Base-by-base conservation (phyloP, 2,797 vertebrate species). In the Zenarchopterus dispar region DNA sequence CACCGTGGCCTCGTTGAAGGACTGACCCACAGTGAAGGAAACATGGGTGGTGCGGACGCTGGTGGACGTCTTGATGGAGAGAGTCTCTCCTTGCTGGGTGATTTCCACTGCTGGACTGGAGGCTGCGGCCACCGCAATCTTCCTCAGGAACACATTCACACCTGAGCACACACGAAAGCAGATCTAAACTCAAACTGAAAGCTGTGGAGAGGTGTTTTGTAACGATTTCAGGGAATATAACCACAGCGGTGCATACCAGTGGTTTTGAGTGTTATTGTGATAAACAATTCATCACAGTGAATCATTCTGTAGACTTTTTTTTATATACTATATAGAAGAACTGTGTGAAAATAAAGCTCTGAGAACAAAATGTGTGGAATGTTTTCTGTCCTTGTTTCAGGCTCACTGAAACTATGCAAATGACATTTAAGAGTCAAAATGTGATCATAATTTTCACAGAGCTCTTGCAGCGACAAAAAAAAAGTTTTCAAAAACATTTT, bases 51-150 rank as follows among this genome's bases (percentile, higher is more conserved):
- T 98, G 23, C 96, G 93, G 56, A 97, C 93, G 0, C 95, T 95
- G 64, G 96, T 98, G 22, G 92, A 95, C 0, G 96, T 98, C 82
- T 94, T 96, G 85, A 98, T 97, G 82, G 95, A 96, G 78, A 98
- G 94, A 17, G 75, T 93, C 53, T 96, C 94, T 0, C 91, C 95
- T 18, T 97, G 93, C 82, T 98, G 96, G 65, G 85, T 91, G 86
- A 98, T 97, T 84, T 98, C 95, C 81, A 98, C 95, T 0, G 94
- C 78, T 0, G 96, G 96, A 78, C 96, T 96, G 26, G 96, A 95
- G 0, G 96, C 96, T 0, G 96, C 96, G 0, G 94, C 89, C 79
- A 95, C 95, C 0, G 96, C 96, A 0, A 98, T 97, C 88, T 97
- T 98, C 74, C 96, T 89, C 73, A 97, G 80, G 79, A 97, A 94